Conservation (phyloP, 1,140 invertebrate genomes). For the Sminthurides bifidus region DNA sequence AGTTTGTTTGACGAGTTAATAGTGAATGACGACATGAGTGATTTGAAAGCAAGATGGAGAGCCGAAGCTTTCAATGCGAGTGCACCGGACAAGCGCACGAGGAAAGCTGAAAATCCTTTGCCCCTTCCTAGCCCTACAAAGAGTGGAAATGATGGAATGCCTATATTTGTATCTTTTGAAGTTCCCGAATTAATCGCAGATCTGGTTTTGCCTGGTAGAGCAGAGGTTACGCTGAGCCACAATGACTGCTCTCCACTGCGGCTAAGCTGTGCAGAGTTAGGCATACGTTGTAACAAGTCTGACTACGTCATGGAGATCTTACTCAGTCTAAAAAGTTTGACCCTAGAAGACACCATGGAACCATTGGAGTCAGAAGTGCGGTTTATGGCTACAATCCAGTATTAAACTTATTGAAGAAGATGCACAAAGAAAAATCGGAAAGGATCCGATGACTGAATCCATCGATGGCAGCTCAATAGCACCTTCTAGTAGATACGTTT, state of each 20-base stretch:
- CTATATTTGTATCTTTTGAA: constrained; percentile 49
- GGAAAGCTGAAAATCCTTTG: no score
- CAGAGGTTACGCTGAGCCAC: not conserved
- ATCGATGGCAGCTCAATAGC: no score
- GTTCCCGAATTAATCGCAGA: constrained; percentile 59
- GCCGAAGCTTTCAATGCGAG: no score
- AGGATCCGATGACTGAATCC: no score
- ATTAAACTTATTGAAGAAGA: constrained; percentile 32
- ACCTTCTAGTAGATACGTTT: constrained; percentile 49
- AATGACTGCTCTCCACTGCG: constrained; percentile 16
- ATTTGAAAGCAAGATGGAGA: no score
- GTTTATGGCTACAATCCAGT: constrained; percentile 37
- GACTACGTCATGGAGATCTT: constrained; percentile 26
- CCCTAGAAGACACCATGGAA: constrained; percentile 41
- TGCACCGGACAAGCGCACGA: no score
- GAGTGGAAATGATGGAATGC: constrained; percentile 13
- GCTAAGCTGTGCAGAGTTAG: constrained; percentile 25
- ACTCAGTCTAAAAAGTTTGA: constrained; percentile 32
- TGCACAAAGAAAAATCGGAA: not conserved
- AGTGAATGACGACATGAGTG: no score
- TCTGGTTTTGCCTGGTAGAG: constrained; percentile 36
- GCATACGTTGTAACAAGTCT: constrained; percentile 23
- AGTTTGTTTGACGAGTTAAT: no score
- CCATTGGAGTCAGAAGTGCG: constrained; percentile 36
- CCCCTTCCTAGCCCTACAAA: constrained; percentile 29